These are phyloP conservation scores for Petrocephalus zakoni DNA, from an alignment of 2,113 vertebrate genomes.

Conservation along the genomic window DNA sequence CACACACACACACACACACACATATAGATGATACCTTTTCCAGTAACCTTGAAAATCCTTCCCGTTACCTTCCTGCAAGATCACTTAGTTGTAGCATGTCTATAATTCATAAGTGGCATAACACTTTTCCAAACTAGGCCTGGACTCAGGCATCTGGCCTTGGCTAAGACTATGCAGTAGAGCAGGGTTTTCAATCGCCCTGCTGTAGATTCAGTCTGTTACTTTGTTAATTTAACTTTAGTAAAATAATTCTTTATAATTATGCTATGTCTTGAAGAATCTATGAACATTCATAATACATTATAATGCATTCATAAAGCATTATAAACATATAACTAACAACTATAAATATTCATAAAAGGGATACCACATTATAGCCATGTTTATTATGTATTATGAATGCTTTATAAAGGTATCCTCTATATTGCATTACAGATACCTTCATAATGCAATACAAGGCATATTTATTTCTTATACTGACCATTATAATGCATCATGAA, in stretches of 20 bases:
- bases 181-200: background rate
- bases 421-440: background rate
- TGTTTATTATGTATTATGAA: background rate
- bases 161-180: background rate
- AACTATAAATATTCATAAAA: background rate
- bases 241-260: background rate
- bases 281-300: background rate
- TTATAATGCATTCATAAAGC: background rate
- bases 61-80: background rate
- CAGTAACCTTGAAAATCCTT: background rate
- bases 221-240: background rate
- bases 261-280: background rate
- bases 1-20: background rate
- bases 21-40: background rate
- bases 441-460: background rate
- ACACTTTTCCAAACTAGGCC: background rate
- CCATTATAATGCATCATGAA: background rate
- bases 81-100: background rate
- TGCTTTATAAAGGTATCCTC: background rate
- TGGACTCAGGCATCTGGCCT: background rate
- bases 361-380: background rate
- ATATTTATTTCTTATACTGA: background rate
- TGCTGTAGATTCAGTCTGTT: background rate
- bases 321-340: background rate
- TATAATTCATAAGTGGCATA: background rate